A percentile compares a stretch with the other conserved stretches of the same genome.
Conservation (phyloP, 2,888 invertebrate species). For the Drosophila acutilabella region DNA sequence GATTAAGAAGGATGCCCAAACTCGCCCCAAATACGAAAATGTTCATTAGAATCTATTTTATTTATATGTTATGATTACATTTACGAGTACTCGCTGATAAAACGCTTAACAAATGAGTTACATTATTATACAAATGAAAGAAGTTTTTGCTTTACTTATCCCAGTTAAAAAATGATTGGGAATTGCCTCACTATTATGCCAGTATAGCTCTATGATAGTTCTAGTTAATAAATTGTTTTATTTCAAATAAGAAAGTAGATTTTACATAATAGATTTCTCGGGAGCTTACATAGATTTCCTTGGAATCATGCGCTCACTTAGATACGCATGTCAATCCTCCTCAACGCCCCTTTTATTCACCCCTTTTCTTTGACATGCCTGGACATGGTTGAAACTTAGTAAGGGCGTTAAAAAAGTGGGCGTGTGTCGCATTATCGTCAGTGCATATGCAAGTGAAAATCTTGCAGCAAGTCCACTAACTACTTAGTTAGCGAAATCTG, state of each 20-base stretch:
- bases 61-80: conserved; percentile 11
- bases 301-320: conserved; percentile 54
- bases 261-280: conserved; percentile 2
- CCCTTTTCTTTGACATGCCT: background rate
- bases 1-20: conserved; percentile 10
- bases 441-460: conserved; percentile 62
- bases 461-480: conserved; percentile 55
- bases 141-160: no score
- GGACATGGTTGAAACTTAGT: conserved; percentile 1
- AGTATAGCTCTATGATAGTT: no score
- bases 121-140: background rate
- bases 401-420: conserved; percentile 10
- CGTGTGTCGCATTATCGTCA: conserved; percentile 51
- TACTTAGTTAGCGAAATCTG: conserved; percentile 58
- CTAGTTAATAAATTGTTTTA: background rate
- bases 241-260: background rate
- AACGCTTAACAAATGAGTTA: conserved; percentile 3
- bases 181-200: no score
- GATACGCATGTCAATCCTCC: conserved; percentile 46
- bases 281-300: conserved; percentile 55
- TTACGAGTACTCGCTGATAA: conserved; percentile 49
- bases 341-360: background rate
- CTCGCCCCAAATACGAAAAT: conserved; percentile 40
- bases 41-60: conserved; percentile 57
- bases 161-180: no score